These are phyloP conservation scores for Colossoma macropomum DNA, from an alignment of 2,113 vertebrate species.

Conservation along the genomic window DNA sequence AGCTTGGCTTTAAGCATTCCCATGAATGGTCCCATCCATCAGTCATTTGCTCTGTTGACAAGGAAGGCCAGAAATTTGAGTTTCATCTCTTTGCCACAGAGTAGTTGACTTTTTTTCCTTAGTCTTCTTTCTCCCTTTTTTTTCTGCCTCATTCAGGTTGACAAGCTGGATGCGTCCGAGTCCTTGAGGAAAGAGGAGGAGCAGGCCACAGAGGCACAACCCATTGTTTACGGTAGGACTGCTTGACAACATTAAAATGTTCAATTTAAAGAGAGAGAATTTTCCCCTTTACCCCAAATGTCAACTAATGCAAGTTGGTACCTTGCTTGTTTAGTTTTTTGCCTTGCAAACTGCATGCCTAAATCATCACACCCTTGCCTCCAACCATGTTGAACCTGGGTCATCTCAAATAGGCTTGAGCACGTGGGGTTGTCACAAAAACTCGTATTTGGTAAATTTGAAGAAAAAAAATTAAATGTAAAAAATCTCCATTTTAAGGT, in stretches of 20 bases:
- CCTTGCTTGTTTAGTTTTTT: too few species aligned
- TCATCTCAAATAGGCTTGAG: too few species aligned
- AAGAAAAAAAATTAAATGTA: too few species aligned
- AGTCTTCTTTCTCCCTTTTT: slow-evolving; percentile 34
- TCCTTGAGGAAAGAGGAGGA: slow-evolving; percentile 99
- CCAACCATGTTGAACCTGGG: too few species aligned
- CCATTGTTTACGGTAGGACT: slow-evolving; percentile 95
- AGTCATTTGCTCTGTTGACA: slow-evolving; percentile 63
- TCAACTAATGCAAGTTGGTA: too few species aligned
- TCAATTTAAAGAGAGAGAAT: too few species aligned
- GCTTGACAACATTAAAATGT: neutral
- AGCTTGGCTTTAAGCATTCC: slow-evolving; percentile 77
- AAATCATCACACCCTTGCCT: too few species aligned
- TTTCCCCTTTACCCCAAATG: too few species aligned
- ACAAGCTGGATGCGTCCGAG: slow-evolving; percentile 97
- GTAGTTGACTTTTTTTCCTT: slow-evolving; percentile 1
- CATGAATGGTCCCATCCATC: slow-evolving; percentile 81
- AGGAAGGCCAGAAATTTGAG: slow-evolving; percentile 23
- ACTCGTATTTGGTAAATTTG: too few species aligned
- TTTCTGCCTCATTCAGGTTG: slow-evolving; percentile 82
- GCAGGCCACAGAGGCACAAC: slow-evolving; percentile 96
- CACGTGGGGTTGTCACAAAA: too few species aligned
- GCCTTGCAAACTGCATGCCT: too few species aligned
- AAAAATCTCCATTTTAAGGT: too few species aligned
- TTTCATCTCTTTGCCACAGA: slow-evolving; percentile 4